Evolutionary conservation across 2,888 invertebrate genomes (phyloP), one percentile per base, ranked within the genome.

Genomic region (Drosophila meridiana): DNA sequence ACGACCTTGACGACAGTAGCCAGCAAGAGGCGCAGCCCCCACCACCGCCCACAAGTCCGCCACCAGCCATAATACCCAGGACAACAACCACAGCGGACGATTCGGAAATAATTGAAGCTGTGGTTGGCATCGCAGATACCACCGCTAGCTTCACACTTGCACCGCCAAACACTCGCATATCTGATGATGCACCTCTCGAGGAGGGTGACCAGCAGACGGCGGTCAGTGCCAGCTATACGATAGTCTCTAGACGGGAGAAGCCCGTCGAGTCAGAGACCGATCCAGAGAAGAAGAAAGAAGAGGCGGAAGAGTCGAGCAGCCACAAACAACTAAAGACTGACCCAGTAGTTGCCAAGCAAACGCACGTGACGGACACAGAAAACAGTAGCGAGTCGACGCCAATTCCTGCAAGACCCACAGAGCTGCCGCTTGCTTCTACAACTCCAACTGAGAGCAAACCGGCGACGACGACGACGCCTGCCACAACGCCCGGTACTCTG

Each of bases 21-120:
- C 47, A 52, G 45, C 67, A 82, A 73, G 86, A 80, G 58, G 56
- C 67, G 73, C 85, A 78, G 93, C 94, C 90, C 94, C 94, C 83
- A 93, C 94, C 89, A 76, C 81, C 80, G 93, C 88, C 88, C 57
- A 81, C 89, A 73, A 74, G 84, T 64, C 78, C 89, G 73, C 87
- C 86, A 52, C 89, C 89, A 67, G 83, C 83, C 69, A 69, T 83
- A 50, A 82, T 81, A 68, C 82, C 91, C 43, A 94, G 94, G 81
- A 94, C 94, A 88, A 94, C 94, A 77, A 93, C 63, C 58, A 61
- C 93, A 66, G 73, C 78, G n/a, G 80, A 83, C 60, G 80, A 82
- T 64, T 70, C 78, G 53, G 82, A 87, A 69, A 78, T 90, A 65
- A 80, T 87, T 43, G 88, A 89, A 68, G 52, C 88, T 48, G 69